phyloP scores from a whole-genome alignment of 2,113 vertebrate species.

The Leuciscus idus region DNA sequence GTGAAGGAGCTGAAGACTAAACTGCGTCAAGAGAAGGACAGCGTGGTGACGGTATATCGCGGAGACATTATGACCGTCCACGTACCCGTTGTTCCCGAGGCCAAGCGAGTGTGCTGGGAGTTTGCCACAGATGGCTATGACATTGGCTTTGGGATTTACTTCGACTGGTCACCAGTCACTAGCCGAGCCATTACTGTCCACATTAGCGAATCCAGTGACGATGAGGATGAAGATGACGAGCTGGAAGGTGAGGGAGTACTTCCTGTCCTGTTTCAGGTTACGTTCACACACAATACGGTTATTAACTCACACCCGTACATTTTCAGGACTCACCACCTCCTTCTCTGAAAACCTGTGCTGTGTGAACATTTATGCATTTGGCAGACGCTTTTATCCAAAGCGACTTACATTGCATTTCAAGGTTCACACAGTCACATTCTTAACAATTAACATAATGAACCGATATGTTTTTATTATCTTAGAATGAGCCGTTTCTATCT shows the following conservation, averaged over 20 bases:
- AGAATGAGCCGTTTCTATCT: too few relatives aligned
- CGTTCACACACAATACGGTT: too few relatives aligned
- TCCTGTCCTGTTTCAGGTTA: not conserved
- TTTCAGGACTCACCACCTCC: too few relatives aligned
- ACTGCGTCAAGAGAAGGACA: constrained; percentile 87
- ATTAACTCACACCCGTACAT: too few relatives aligned
- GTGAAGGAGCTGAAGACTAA: constrained; percentile 92
- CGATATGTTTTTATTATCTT: too few relatives aligned
- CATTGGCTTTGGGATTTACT: constrained; percentile 97
- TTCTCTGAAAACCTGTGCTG: too few relatives aligned
- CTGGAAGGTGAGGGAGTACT: constrained; percentile 80
- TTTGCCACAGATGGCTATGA: constrained; percentile 96
- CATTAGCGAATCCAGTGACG: constrained; percentile 97
- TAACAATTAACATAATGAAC: too few relatives aligned
- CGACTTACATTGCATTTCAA: too few relatives aligned
- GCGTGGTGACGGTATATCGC: constrained; percentile 89
- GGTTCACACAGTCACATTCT: too few relatives aligned
- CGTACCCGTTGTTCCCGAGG: constrained; percentile 92
- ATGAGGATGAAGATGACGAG: constrained; percentile 95
- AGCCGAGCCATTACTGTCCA: constrained; percentile 94
- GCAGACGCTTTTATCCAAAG: too few relatives aligned
- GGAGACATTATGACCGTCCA: constrained; percentile 95
- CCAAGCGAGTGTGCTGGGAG: constrained; percentile 95
- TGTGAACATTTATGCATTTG: too few relatives aligned
- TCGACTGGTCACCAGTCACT: constrained; percentile 94